Percentiles rank a stretch among this genome's conserved stretches.
Evolutionary conservation across 2,113 vertebrate species (phyloP).

Genomic region (Pelecanoides urinatrix): DNA sequence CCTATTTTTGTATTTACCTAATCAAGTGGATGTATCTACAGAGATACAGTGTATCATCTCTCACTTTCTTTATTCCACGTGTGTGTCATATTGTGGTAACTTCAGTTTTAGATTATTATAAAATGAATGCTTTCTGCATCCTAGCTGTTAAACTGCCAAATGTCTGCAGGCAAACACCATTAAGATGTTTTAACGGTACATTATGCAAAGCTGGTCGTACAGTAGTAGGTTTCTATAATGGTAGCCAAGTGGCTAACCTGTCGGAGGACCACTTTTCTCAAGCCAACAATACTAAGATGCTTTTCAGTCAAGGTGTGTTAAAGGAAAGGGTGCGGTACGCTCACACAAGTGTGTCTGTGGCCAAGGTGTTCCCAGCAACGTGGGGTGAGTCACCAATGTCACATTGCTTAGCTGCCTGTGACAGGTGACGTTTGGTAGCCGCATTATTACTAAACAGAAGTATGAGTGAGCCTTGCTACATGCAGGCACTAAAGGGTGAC

Average conservation of each 20-base stretch:
- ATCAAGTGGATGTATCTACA: background rate
- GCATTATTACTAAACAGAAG: background rate
- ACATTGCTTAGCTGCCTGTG: background rate
- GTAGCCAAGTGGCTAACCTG: background rate
- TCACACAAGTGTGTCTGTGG: background rate
- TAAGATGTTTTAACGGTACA: background rate
- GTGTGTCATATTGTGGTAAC: background rate
- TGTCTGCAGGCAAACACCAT: background rate
- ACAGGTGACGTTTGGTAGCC: slow-evolving; percentile 2
- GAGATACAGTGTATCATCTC: background rate
- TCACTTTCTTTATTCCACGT: background rate
- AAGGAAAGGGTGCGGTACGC: background rate
- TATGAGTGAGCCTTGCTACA: background rate
- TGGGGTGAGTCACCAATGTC: slow-evolving; percentile 1
- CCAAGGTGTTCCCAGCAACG: slow-evolving; percentile 3
- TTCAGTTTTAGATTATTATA: background rate
- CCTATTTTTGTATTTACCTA: background rate
- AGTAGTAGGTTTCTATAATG: background rate
- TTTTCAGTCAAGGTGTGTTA: background rate
- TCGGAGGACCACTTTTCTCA: background rate
- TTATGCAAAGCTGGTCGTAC: fast-evolving
- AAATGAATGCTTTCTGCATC: background rate
- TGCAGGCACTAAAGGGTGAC: background rate
- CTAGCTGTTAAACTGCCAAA: background rate
- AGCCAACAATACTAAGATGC: background rate